These are phyloP conservation scores for Pantala flavescens DNA, from an alignment of 1,140 invertebrate species.

Conservation along the genomic window DNA sequence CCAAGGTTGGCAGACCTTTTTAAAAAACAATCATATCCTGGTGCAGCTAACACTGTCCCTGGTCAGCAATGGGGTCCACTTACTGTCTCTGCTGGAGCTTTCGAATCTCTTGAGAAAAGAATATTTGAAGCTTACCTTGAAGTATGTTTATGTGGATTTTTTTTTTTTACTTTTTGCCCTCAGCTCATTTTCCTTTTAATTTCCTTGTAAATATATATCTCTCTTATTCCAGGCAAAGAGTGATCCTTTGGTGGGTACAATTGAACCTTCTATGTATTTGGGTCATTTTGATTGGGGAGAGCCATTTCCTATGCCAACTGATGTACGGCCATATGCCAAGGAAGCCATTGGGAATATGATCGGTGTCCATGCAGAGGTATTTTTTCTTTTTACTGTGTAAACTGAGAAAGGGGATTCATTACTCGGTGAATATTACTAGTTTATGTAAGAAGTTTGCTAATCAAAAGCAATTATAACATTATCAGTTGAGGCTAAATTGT, in stretches of 20 bases:
- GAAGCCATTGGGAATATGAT: conserved; percentile 87
- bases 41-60: conserved; percentile 38
- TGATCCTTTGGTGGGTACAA: conserved; percentile 83
- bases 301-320: conserved; percentile 32
- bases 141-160: not conserved
- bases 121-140: conserved; percentile 45
- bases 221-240: conserved; percentile 70
- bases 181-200: not conserved
- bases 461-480: too few species aligned
- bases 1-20: conserved; percentile 49
- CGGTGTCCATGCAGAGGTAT: conserved; percentile 82
- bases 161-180: not conserved
- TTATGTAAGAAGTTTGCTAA: too few species aligned
- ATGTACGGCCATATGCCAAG: conserved; percentile 81
- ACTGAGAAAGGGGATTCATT: not conserved
- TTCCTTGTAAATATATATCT: too few species aligned
- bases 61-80: not conserved
- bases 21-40: conserved; percentile 57
- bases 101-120: conserved; percentile 54
- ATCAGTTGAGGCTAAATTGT: too few species aligned
- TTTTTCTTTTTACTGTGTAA: not conserved
- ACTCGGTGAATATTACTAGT: too few species aligned
- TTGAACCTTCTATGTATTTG: conserved; percentile 91
- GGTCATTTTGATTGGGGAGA: conserved; percentile 67
- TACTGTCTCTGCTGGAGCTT: conserved; percentile 31